Evolutionary conservation across 2,113 vertebrate genomes (phyloP).

Genomic region (Podarcis muralis): DNA sequence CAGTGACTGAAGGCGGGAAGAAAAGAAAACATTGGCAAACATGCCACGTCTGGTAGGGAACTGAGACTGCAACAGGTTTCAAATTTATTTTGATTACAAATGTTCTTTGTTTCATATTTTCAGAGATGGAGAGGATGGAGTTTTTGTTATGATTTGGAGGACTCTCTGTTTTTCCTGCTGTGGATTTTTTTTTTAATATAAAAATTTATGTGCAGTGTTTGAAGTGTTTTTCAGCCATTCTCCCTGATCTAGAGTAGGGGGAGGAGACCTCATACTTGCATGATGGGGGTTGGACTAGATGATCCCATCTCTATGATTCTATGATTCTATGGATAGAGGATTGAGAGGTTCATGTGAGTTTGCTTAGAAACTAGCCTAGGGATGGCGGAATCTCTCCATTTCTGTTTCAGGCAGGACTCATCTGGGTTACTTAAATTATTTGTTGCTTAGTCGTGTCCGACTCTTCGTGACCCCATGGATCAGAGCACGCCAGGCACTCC

Average conservation of each 20-base stretch:
- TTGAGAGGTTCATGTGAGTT: too few relatives aligned
- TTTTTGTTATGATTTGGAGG: not conserved
- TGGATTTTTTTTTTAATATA: not conserved
- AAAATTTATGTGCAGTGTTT: not conserved
- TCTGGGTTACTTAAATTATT: too few relatives aligned
- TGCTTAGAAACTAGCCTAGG: too few relatives aligned
- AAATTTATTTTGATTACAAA: not conserved
- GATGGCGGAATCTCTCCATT: too few relatives aligned
- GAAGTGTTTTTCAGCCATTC: not conserved
- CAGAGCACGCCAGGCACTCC: too few relatives aligned
- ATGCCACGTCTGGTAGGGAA: not conserved
- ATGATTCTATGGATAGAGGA: too few relatives aligned
- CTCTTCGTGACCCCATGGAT: too few relatives aligned
- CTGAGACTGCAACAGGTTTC: not conserved
- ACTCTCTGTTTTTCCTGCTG: not conserved
- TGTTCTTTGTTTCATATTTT: not conserved
- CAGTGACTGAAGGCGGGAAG: not conserved
- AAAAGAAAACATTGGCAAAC: conserved; percentile 11
- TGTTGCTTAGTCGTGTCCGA: too few relatives aligned
- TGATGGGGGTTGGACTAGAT: too few relatives aligned
- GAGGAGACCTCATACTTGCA: too few relatives aligned
- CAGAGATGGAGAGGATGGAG: not conserved
- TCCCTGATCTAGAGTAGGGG: not conserved
- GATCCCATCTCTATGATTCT: too few relatives aligned
- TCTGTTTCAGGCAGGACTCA: too few relatives aligned